phyloP scores from a whole-genome alignment of 2,113 vertebrate genomes.

The Scatophagus argus region DNA sequence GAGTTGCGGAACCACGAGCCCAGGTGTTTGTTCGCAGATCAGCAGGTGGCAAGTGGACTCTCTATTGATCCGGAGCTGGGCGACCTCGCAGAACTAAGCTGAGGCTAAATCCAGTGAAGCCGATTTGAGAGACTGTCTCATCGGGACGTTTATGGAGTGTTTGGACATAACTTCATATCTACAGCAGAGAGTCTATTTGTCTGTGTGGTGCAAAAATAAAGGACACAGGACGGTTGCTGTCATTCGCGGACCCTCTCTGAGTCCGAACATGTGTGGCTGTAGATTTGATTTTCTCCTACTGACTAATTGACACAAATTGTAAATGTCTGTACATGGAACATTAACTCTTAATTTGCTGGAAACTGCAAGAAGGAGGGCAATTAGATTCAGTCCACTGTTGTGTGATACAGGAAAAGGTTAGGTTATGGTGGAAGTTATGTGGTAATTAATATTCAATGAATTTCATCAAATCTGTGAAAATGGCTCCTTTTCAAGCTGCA shows the following conservation, averaged over 20 bases:
- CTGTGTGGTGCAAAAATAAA: constrained; percentile 8
- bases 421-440: constrained; percentile 34
- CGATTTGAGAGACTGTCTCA: constrained; percentile 27
- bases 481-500: neutral
- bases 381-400: constrained; percentile 27
- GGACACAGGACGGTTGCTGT: constrained; percentile 3
- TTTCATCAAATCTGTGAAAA: constrained; percentile 25
- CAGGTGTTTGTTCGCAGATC: constrained; percentile 61
- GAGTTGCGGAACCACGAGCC: constrained; percentile 56
- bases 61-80: constrained; percentile 52
- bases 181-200: neutral
- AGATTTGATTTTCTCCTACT: constrained; percentile 27
- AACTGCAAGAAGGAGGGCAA: constrained; percentile 21
- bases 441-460: constrained; percentile 17
- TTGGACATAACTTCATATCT: constrained; percentile 37
- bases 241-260: constrained; percentile 1
- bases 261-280: constrained; percentile 12
- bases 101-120: constrained; percentile 38
- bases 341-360: constrained; percentile 44
- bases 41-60: constrained; percentile 58
- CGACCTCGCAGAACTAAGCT: constrained; percentile 43
- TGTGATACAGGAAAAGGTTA: constrained; percentile 29
- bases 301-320: constrained; percentile 55
- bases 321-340: constrained; percentile 54
- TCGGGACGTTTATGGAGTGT: constrained; percentile 39